Evolutionary conservation across 2,888 invertebrate genomes (phyloP), one percentile per base, ranked within the genome.

Genomic region (Bunonema sp.): DNA sequence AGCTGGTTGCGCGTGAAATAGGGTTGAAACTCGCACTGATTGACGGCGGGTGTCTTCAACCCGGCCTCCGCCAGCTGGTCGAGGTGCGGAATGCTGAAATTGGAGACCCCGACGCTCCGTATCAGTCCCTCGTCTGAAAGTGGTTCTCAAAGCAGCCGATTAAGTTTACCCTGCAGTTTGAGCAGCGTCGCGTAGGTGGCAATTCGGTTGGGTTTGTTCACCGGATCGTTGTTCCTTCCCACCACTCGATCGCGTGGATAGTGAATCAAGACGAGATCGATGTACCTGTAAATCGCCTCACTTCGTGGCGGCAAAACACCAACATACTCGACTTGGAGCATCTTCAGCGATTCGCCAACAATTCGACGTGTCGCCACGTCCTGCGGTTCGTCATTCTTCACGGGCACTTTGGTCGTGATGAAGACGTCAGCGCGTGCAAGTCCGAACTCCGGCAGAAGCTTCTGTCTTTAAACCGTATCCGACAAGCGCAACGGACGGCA

Each of bases 61-160:
- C n/a, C n/a, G n/a, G n/a, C n/a, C 12, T 48, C 44, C 18, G 70
- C 48, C 32, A 84, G 67, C 47, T 82, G 78, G 38, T 75, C 70
- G 15, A 84, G 67, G 69, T 84, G 83, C 32, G 70, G 70, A 0
- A 78, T 70, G 2, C 78, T 80, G 59, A 79, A 84, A 70, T 84
- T 84, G 0, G 82, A 82, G 0, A 84, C 82, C 1, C 84, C 84
- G 52, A 84, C 80, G 2, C 80, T 77, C 57, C 75, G 71, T 15
- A 78, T 47, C 57, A 30, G 66, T 16, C 81, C 71, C 63, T 41
- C 28, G 49, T 58, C 51, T 50, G 42, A 34, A 44, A 37, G n/a
- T n/a, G n/a, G n/a, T n/a, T n/a, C n/a, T n/a, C n/a, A n/a, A n/a
- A n/a, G n/a, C n/a, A n/a, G n/a, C n/a, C n/a, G n/a, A n/a, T n/a